Evolutionary conservation across 2,113 vertebrate genomes (phyloP).

Genomic region (Hepsetus odoe): DNA sequence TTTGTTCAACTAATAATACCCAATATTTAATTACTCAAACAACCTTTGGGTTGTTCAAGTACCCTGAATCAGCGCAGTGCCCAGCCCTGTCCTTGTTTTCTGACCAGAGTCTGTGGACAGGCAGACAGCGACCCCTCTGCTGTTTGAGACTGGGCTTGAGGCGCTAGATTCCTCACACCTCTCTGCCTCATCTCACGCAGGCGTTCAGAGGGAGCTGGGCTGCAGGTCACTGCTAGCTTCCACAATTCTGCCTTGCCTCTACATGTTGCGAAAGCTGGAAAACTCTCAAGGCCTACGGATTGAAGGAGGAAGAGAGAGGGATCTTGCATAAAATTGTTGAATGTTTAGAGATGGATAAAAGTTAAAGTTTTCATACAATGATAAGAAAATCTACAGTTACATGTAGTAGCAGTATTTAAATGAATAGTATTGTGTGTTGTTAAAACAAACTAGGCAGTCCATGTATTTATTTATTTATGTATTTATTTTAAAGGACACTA

Average conservation of each 20-base stretch:
- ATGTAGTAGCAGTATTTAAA: background rate
- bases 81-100: conserved; percentile 13
- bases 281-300: conserved; percentile 53
- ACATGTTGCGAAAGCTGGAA: conserved; percentile 56
- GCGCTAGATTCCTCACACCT: conserved; percentile 59
- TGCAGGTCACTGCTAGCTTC: conserved; percentile 12
- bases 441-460: too few relatives aligned
- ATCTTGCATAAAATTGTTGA: too few relatives aligned
- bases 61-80: conserved; percentile 21
- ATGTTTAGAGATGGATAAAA: background rate
- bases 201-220: conserved; percentile 43
- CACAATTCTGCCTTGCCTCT: conserved; percentile 58
- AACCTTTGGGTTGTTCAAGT: background rate
- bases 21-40: background rate
- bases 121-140: conserved; percentile 10
- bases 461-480: too few relatives aligned
- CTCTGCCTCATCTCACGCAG: conserved; percentile 19
- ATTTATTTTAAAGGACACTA: too few relatives aligned
- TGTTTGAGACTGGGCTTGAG: conserved; percentile 42
- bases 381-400: too few relatives aligned
- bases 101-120: conserved; percentile 9
- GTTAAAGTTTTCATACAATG: too few relatives aligned
- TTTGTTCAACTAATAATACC: background rate
- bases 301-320: conserved; percentile 52
- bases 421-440: too few relatives aligned